These are phyloP conservation scores for Drosophila macrospina DNA, from an alignment of 2,888 invertebrate genomes.

Conservation along the genomic window DNA sequence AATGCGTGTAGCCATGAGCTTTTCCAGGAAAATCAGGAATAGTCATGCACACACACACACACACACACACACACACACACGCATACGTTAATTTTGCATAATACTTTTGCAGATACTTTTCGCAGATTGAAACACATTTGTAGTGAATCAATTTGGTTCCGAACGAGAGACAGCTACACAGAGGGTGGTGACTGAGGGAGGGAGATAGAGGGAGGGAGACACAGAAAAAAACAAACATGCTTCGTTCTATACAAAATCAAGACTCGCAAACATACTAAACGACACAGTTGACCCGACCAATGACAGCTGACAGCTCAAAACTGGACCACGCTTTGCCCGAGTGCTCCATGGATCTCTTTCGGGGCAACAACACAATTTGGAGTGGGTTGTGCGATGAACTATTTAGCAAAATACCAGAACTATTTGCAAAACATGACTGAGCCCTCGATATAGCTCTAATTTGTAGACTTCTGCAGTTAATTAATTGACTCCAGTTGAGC, in stretches of 20 bases:
- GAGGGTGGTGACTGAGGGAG: too few relatives aligned
- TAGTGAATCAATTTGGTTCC: conserved; percentile 46
- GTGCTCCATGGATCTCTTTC: conserved; percentile 33
- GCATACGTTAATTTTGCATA: conserved; percentile 68
- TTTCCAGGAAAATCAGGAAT: conserved; percentile 78
- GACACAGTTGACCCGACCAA: conserved; percentile 45
- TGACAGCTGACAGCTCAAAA: conserved; percentile 59
- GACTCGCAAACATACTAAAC: conserved; percentile 25
- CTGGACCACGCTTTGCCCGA: conserved; percentile 21
- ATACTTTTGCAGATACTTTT: conserved; percentile 51
- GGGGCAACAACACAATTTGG: neutral
- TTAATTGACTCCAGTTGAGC: neutral
- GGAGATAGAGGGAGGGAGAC: neutral
- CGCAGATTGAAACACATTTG: conserved; percentile 36
- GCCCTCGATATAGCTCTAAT: neutral
- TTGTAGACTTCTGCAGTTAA: neutral
- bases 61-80: conserved; percentile 19
- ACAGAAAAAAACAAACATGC: conserved; percentile 10
- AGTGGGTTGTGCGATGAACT: neutral
- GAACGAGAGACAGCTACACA: neutral
- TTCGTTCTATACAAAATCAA: conserved; percentile 25
- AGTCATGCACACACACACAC: conserved; percentile 63
- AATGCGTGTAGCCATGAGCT: conserved; percentile 72
- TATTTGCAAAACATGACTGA: neutral
- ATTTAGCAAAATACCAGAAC: neutral